Evolutionary conservation across 92 coral and sea anemone species (phyloP).

Genomic region (Metridium senile): DNA sequence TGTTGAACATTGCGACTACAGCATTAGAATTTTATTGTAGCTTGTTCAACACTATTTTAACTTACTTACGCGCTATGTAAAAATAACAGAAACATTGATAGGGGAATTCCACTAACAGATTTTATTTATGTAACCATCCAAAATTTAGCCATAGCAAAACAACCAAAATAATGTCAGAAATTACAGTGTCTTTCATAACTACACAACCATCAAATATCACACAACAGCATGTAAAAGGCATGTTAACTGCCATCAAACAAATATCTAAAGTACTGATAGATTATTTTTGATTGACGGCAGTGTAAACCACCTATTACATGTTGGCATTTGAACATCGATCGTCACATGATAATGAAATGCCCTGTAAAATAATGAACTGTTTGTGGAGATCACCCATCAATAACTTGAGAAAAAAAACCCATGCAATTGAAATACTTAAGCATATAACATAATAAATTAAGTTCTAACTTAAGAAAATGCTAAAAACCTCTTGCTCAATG

Average conservation of each 20-base stretch:
- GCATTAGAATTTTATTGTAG: neutral
- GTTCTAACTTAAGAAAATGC: conserved; percentile 38
- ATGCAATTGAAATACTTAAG: neutral
- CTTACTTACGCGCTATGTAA: neutral
- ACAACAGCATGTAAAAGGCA: neutral
- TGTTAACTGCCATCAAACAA: too few relatives aligned
- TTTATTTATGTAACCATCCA: too few relatives aligned
- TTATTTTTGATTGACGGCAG: too few relatives aligned
- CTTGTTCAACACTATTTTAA: conserved; percentile 15
- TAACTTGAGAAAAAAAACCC: neutral
- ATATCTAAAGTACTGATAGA: too few relatives aligned
- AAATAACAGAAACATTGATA: neutral
- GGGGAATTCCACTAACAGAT: neutral
- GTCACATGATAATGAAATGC: too few relatives aligned
- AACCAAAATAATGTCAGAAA: too few relatives aligned
- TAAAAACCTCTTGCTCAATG: conserved; percentile 99
- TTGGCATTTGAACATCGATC: too few relatives aligned
- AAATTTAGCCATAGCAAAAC: too few relatives aligned
- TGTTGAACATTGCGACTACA: conserved; percentile 1
- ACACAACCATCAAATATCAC: neutral
- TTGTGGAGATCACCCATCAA: too few relatives aligned
- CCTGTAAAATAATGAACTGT: too few relatives aligned
- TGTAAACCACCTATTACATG: too few relatives aligned
- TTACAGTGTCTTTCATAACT: neutral
- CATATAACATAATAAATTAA: too few relatives aligned